Evolutionary conservation across 2,113 vertebrate genomes (phyloP).

Genomic region (Oryzias melastigma): DNA sequence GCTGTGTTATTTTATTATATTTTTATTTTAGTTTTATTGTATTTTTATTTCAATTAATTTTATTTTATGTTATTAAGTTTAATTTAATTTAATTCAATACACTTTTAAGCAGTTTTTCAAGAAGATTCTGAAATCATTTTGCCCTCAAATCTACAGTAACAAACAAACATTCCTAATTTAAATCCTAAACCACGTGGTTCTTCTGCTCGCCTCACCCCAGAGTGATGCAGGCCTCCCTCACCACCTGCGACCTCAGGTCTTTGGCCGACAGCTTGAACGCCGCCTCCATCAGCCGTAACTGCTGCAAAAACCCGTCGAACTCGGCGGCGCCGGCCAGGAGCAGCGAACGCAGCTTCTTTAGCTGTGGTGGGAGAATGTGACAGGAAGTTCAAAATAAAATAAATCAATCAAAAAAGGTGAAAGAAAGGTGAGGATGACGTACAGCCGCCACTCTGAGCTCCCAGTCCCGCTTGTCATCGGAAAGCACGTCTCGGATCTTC

Average conservation of each 20-base stretch:
- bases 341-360: slow-evolving; percentile 91
- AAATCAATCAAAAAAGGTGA: accelerated
- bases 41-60: too few relatives aligned
- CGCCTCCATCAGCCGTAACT: slow-evolving; percentile 88
- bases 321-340: slow-evolving; percentile 89
- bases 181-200: too few relatives aligned
- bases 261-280: slow-evolving; percentile 93
- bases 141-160: too few relatives aligned
- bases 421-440: slow-evolving; percentile 17
- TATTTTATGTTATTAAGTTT: too few relatives aligned
- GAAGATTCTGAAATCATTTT: too few relatives aligned
- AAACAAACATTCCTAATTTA: too few relatives aligned
- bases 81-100: too few relatives aligned
- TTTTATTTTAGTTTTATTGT: too few relatives aligned
- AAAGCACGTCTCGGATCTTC: slow-evolving; percentile 92
- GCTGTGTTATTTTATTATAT: too few relatives aligned
- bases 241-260: slow-evolving; percentile 94
- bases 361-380: slow-evolving; percentile 61
- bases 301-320: slow-evolving; percentile 89
- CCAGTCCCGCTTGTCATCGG: slow-evolving; percentile 96
- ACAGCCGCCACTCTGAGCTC: slow-evolving; percentile 92
- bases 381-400: background rate
- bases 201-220: slow-evolving; percentile 82
- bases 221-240: slow-evolving; percentile 94
- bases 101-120: too few relatives aligned